A percentile compares a stretch with the other conserved stretches of the same genome.
Evolutionary conservation across 2,797 vertebrate genomes (phyloP).

Genomic region (Lindbergichthys nudifrons): DNA sequence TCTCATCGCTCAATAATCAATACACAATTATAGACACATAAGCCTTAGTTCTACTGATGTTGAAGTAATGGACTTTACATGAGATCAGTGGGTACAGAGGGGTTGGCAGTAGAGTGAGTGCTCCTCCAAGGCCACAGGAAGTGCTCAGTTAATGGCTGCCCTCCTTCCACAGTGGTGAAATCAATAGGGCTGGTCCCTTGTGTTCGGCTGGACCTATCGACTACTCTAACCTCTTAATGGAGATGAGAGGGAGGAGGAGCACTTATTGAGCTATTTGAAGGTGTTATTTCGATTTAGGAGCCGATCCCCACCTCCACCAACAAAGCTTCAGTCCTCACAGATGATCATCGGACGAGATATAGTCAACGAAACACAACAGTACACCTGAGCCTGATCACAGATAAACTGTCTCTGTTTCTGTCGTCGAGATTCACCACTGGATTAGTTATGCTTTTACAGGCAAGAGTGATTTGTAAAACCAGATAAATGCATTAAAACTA

Average conservation of each 20-base stretch:
- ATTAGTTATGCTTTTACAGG: neutral
- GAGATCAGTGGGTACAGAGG: neutral
- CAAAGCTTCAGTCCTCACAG: slow-evolving; percentile 21
- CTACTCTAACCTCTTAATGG: slow-evolving; percentile 83
- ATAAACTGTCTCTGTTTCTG: neutral
- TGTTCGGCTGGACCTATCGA: slow-evolving; percentile 77
- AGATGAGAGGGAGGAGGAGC: slow-evolving; percentile 78
- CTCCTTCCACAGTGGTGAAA: slow-evolving; percentile 64
- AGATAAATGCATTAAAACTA: neutral
- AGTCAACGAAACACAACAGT: slow-evolving; percentile 9
- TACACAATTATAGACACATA: neutral
- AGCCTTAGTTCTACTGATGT: neutral
- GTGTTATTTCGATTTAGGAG: slow-evolving; percentile 71
- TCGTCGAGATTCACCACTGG: neutral
- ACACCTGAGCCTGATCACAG: neutral
- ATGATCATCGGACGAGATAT: slow-evolving; percentile 20
- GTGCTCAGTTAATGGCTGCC: slow-evolving; percentile 68
- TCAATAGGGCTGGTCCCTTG: slow-evolving; percentile 78
- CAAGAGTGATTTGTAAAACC: neutral
- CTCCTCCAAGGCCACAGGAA: slow-evolving; percentile 58
- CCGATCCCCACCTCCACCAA: slow-evolving; percentile 26
- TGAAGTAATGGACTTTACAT: neutral
- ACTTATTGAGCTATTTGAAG: slow-evolving; percentile 81
- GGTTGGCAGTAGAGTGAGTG: slow-evolving; percentile 22
- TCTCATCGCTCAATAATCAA: neutral